phyloP scores from a whole-genome alignment of 2,797 vertebrate species.

The Enteromius fasciolatus region DNA sequence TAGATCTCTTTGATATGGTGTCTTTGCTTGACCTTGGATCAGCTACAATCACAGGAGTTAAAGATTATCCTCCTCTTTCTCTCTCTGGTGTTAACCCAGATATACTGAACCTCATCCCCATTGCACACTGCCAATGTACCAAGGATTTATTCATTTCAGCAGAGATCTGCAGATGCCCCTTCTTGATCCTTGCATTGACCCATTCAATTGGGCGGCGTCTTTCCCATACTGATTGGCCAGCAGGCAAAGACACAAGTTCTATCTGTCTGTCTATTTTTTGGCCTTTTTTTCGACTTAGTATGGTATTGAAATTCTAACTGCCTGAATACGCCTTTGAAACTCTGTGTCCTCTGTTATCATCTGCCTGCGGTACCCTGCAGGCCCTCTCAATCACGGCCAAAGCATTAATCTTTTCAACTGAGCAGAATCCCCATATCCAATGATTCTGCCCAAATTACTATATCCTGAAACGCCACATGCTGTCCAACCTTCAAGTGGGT shows the following conservation, averaged over 20 bases:
- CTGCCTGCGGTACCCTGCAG: conserved; percentile 40
- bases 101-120: not conserved
- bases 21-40: conserved; percentile 55
- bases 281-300: not conserved
- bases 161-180: conserved; percentile 27
- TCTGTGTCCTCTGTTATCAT: conserved; percentile 39
- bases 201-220: not conserved
- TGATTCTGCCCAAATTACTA: conserved; percentile 35
- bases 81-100: conserved; percentile 11
- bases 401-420: conserved; percentile 49
- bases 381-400: conserved; percentile 42
- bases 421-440: conserved; percentile 48
- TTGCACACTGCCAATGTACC: not conserved
- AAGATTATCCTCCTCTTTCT: conserved; percentile 47
- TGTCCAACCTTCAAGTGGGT: conserved; percentile 26
- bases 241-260: not conserved
- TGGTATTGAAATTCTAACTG: not conserved
- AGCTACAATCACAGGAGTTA: conserved; percentile 42
- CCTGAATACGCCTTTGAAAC: conserved; percentile 29
- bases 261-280: not conserved
- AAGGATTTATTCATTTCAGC: conserved; percentile 18
- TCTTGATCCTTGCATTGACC: conserved; percentile 8
- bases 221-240: conserved; percentile 18
- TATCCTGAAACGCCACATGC: not conserved
- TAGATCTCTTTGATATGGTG: conserved; percentile 45